Evolutionary conservation across 2,797 vertebrate species (phyloP), one percentile per base, ranked within the genome.

Genomic region (Tamandua tetradactyla): DNA sequence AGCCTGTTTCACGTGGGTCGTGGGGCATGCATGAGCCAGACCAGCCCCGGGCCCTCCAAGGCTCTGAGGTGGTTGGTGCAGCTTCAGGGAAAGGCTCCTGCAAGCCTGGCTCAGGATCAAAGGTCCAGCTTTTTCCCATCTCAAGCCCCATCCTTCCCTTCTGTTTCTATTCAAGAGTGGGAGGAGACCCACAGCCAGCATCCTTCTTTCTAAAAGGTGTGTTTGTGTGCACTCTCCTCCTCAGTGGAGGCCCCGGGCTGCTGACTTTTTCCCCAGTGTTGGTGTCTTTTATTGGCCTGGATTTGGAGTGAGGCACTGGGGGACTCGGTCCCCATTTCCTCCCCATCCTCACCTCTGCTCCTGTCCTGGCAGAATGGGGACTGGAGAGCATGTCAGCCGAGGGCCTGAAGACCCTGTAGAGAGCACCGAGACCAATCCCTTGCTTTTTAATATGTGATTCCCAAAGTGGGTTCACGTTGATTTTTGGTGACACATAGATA

Each of bases 1-100:
- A 86, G 90, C 78, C 75, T 92, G 89, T 72, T 95, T 96, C 94
- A 90, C 88, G 49, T 85, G 92, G 72, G 94, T 79, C 82, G 62
- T 57, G 32, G 35, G 52, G 61, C 11, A 7, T 27, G 3, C 37
- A 23, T 25, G 89, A 40, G 27, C 66, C 57, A 30, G 78, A 76
- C 49, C 94, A 69, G 49, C 74, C 59, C 13, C 15, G 82, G 12
- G 89, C 23, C 30, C 66, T 42, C 23, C 18, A 0, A 18, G 44
- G 40, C 82, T 66, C 49, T 7, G 11, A 14, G 3, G 59, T 20
- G 75, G 59, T 18, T 7, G 7, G 37, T 15, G 25, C 8, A 40
- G 57, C 42, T 64, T 79, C 80, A n/a, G 11, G 40, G 55, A 23
- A 8, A 44, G 61, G 61, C 78, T 55, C 49, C 17, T 10, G 35